Percentiles rank a stretch among this genome's conserved stretches.
Conservation (phyloP, 2,888 invertebrate genomes). For the Ectobius pallidus region DNA sequence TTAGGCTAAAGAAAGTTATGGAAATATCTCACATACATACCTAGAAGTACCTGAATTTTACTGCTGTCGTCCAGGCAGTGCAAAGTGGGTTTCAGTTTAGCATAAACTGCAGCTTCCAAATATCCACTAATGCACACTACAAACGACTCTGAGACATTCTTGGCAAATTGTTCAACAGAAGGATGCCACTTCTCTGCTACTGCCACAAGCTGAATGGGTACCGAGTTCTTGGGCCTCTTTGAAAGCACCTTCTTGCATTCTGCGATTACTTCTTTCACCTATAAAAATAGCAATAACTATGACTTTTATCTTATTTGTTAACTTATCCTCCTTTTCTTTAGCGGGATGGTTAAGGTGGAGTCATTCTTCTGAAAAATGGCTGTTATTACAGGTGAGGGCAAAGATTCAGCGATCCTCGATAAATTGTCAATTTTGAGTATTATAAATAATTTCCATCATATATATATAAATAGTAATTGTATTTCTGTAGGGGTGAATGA, state of each 20-base stretch:
- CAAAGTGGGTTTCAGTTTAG: slow-evolving; percentile 59
- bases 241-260: slow-evolving; percentile 58
- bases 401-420: no score
- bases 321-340: no score
- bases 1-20: no score
- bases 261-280: slow-evolving; percentile 56
- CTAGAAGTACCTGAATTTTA: slow-evolving; percentile 57
- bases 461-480: no score
- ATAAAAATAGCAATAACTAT: no score
- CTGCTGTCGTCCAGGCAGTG: slow-evolving; percentile 54
- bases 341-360: no score
- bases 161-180: slow-evolving; percentile 62
- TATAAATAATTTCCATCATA: no score
- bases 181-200: slow-evolving; percentile 70
- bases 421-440: no score
- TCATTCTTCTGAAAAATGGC: no score
- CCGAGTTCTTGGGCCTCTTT: slow-evolving; percentile 49
- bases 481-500: no score
- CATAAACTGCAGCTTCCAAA: slow-evolving; percentile 77
- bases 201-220: slow-evolving; percentile 62
- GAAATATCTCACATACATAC: slow-evolving; percentile 47
- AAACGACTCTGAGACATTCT: slow-evolving; percentile 61
- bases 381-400: no score
- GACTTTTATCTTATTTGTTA: no score
- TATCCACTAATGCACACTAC: slow-evolving; percentile 61